Percentiles rank a stretch among this genome's conserved stretches.
These are phyloP conservation scores for Grallaria varia DNA, from an alignment of 2,113 vertebrate species.

Conservation along the genomic window DNA sequence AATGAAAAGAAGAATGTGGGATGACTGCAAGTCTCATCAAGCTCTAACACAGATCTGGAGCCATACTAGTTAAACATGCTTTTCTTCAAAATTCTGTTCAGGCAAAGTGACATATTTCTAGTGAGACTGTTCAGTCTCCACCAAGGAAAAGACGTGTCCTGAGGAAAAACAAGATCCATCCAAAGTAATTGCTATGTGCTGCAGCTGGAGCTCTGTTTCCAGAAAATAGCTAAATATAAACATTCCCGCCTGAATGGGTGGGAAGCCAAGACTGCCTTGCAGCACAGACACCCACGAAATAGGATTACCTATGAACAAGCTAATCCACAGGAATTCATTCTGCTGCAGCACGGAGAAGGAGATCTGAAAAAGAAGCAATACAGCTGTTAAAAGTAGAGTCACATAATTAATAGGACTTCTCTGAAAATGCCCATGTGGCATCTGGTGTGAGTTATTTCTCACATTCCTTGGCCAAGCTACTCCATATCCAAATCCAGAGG, in stretches of 20 bases:
- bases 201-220: slow-evolving; percentile 41
- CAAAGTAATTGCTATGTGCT: slow-evolving; percentile 12
- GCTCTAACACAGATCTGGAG: not conserved
- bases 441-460: not conserved
- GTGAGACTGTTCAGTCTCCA: not conserved
- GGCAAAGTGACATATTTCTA: slow-evolving; percentile 33
- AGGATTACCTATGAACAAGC: not conserved
- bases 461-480: not conserved
- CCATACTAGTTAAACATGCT: not conserved
- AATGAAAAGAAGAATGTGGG: not conserved
- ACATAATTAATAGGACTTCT: not conserved
- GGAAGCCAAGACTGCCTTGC: slow-evolving; percentile 23
- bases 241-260: slow-evolving; percentile 21
- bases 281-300: slow-evolving; percentile 25
- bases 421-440: not conserved
- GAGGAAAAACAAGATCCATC: slow-evolving; percentile 14
- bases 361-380: not conserved
- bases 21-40: slow-evolving; percentile 31
- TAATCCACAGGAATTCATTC: not conserved
- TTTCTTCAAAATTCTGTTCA: not conserved
- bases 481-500: not conserved
- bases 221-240: slow-evolving; percentile 54
- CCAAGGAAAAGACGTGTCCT: slow-evolving; percentile 9
- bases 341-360: not conserved
- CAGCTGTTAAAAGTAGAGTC: not conserved